Base-by-base conservation (phyloP, 2,888 invertebrate species). In the Corbicula japonica region DNA sequence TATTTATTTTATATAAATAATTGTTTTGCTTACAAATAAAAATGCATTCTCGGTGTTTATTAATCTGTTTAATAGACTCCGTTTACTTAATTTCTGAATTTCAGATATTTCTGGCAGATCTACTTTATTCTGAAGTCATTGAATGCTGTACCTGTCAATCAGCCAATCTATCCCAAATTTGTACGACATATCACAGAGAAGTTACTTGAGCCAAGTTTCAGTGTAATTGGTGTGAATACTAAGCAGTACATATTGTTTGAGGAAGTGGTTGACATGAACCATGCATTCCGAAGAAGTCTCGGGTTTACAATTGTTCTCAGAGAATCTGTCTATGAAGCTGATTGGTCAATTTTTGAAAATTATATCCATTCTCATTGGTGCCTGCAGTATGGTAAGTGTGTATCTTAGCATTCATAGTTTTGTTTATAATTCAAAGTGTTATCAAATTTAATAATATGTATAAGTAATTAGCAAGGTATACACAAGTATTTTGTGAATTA, bases 161-260 rank as follows among this genome's bases (percentile, higher is more conserved):
- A 46, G 15, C 28, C 58, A 5, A 63, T 83, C 10, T 54, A 80
- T 18, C 78, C 85, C 4, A 28, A 56, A 8, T 87, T 84, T 77
- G 84, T 83, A n/a, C 71, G 52, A 23, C 41, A 66, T 8, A 65
- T 85, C 52, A 81, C 77, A 6, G 81, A 83, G 48, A 46, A 68
- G 10, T 34, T 83, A 32, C 60, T 87, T 6, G 63, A 70, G 12
- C 46, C 50, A 35, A 68, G 46, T 34, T 72, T 81, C 38, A 69
- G 44, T 18, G 70, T 81, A n/a, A 68, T 32, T 28, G 62, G 75
- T 48, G 21, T 72, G 10, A 77, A 41, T n/a, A 35, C 21, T 23
- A 26, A 74, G 34, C 38, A 38, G 52, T 83, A 83, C 56, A 23
- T 66, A 23, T 58, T 87, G 15, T 84, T 75, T 48, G 72, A 70